A percentile compares a stretch with the other conserved stretches of the same genome.
These are phyloP conservation scores for Sebastes diaconus DNA, from an alignment of 2,797 vertebrate genomes.

Conservation along the genomic window DNA sequence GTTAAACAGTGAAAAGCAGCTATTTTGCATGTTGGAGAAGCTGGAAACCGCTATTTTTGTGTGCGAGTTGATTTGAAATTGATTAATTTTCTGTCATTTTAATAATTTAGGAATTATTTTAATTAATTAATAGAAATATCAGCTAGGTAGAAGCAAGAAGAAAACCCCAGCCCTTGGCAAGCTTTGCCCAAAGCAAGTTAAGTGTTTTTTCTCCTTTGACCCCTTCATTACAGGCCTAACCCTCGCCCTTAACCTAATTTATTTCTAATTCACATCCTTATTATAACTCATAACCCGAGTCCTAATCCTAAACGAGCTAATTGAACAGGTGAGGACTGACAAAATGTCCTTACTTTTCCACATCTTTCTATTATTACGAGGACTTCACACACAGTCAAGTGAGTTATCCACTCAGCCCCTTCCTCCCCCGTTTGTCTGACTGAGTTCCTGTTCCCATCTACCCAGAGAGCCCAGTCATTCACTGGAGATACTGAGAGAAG, in stretches of 20 bases:
- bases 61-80: neutral
- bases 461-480: constrained; percentile 21
- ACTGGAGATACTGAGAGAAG: constrained; percentile 25
- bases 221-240: neutral
- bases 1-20: neutral
- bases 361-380: constrained; percentile 15
- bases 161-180: neutral
- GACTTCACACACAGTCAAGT: constrained; percentile 1
- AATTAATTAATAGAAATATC: neutral
- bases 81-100: neutral
- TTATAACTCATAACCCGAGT: neutral
- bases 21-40: neutral
- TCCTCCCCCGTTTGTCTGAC: constrained; percentile 38
- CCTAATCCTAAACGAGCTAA: neutral
- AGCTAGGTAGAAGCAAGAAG: neutral
- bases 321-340: neutral
- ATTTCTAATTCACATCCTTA: neutral
- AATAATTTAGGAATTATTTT: no score
- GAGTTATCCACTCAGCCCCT: constrained; percentile 32
- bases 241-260: neutral
- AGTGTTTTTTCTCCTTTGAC: neutral
- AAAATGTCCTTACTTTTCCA: constrained; percentile 1
- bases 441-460: constrained; percentile 62
- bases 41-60: neutral
- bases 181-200: neutral